These are phyloP conservation scores for Metopolophium dirhodum DNA, from an alignment of 1,140 invertebrate genomes.

Conservation along the genomic window DNA sequence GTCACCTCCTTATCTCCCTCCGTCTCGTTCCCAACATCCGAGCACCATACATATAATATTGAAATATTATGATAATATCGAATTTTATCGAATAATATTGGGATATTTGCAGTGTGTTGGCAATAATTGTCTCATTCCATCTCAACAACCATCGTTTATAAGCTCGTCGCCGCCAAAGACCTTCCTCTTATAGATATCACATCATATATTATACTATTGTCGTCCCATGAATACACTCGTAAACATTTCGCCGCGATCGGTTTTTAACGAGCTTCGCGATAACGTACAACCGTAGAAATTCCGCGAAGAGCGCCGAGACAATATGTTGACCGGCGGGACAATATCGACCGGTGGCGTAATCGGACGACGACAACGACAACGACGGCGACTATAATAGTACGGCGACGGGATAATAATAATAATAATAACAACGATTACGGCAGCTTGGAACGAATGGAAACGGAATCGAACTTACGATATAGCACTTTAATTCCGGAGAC, in stretches of 20 bases:
- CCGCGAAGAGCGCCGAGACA: neutral
- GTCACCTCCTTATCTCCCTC: conserved; percentile 26
- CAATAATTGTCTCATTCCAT: neutral
- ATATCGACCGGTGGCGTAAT: neutral
- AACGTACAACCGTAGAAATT: neutral
- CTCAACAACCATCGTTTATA: neutral
- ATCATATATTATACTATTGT: neutral
- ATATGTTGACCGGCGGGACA: neutral
- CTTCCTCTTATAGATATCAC: neutral
- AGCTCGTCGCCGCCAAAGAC: neutral
- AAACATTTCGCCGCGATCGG: neutral
- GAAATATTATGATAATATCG: neutral
- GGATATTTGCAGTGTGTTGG: neutral
- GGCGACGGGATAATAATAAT: neutral
- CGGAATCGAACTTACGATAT: neutral
- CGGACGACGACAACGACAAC: no score
- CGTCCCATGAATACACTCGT: neutral
- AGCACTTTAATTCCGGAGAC: neutral
- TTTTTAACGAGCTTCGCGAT: neutral
- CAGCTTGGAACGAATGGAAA: neutral
- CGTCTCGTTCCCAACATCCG: neutral
- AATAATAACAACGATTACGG: neutral
- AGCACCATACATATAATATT: neutral
- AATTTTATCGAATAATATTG: neutral
- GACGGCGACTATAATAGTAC: neutral